Base-by-base conservation (phyloP, 2,797 vertebrate species). In the Brachymystax lenok region DNA sequence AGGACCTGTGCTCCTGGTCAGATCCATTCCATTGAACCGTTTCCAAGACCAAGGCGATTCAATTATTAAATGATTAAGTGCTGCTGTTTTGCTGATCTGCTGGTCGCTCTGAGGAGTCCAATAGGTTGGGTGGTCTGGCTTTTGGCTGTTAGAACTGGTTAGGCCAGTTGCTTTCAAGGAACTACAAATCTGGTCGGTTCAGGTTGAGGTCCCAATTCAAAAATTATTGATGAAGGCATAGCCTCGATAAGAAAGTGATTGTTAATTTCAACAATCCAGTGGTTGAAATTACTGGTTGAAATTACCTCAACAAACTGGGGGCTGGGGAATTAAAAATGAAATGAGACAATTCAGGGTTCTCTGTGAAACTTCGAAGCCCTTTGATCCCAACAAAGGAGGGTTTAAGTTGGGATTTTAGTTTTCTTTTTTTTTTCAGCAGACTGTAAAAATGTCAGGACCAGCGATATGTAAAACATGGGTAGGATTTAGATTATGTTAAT, bases 21-120 rank as follows among this genome's bases (percentile, higher is more conserved):
- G 73, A 79, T 64, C 78, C 81, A 86, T 88, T 85, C 77, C 77
- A 50, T 59, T 75, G 67, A 76, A 28, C 52, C 54, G 74, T 85
- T 80, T 89, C 85, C 86, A 86, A 78, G 84, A 82, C 74, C 75
- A 54, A 33, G 17, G 28, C 40, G 66, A 46, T 4, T 5, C 5
- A 33, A 33, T 33, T 1, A 33, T 33, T 33, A 19, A 78, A 75
- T 71, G 64, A 21, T 78, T 68, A 28, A 33, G 72, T 40, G 16
- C 56, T n/a, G 52, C 54, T 10, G 30, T 59, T 75, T 2, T 10
- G 50, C 50, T 16, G 50, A 16, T 52, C 3, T 52, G 50, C 50
- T 52, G 50, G 5, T 52, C 33, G 33, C 59, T 24, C 17, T 63
- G 19, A 63, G 59, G 59, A 63, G 59, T 7, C 59, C n/a, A 5